Conservation (phyloP, 2,797 vertebrate genomes). For the Gouania willdenowi region DNA sequence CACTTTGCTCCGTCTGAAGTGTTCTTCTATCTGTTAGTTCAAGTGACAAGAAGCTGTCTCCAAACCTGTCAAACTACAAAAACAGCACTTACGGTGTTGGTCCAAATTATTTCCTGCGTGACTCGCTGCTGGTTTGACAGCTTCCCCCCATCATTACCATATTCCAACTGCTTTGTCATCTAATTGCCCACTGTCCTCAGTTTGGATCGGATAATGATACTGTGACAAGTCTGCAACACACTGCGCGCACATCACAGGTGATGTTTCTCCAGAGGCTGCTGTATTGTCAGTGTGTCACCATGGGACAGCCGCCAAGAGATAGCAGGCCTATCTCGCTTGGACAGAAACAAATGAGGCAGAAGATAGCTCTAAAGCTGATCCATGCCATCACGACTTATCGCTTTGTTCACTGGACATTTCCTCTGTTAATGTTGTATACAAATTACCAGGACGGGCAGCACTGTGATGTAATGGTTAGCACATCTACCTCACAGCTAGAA, state of each 20-base stretch:
- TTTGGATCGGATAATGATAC: constrained; percentile 17
- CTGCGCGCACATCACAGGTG: constrained; percentile 15
- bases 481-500: too few relatives aligned
- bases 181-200: constrained; percentile 34
- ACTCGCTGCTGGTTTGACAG: constrained; percentile 2
- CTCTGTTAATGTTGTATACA: too few relatives aligned
- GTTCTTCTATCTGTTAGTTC: neutral
- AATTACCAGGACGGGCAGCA: too few relatives aligned
- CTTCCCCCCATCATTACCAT: neutral
- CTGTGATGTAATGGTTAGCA: too few relatives aligned
- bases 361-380: constrained; percentile 35
- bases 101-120: constrained; percentile 5
- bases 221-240: constrained; percentile 22
- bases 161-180: constrained; percentile 19
- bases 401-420: constrained; percentile 25
- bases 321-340: constrained; percentile 48
- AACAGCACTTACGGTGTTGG: constrained; percentile 8
- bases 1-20: constrained; percentile 4
- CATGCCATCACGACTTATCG: constrained; percentile 34
- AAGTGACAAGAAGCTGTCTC: constrained; percentile 8
- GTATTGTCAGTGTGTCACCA: constrained; percentile 33
- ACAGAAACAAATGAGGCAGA: constrained; percentile 56
- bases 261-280: constrained; percentile 21
- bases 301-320: constrained; percentile 41
- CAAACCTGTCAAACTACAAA: constrained; percentile 16